Base-by-base conservation (phyloP, 2,888 invertebrate species). In the Lapara coniferarum region DNA sequence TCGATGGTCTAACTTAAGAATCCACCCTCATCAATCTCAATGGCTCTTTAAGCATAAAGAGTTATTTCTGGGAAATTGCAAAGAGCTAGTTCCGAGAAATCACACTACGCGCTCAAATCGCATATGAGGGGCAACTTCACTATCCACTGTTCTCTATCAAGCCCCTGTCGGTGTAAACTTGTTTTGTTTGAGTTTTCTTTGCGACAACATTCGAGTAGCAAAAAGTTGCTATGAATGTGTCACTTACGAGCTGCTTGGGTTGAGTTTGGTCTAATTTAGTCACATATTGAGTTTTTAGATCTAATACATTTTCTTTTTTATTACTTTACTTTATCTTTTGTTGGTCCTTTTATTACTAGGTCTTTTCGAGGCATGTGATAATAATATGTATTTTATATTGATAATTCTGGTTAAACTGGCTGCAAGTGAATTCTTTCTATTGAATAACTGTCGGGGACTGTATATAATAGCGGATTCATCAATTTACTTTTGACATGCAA, bases 1-100 rank as follows among this genome's bases (percentile, higher is more conserved):
- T 66, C 44, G 69, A 69, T 69, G 30, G 46, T 37, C 56, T 44
- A 66, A 69, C 58, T 66, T 37, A 16, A 66, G 51, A 58, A 66
- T 58, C 58, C 58, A 66, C 51, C 58, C 58, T 69, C 58, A 69
- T 66, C 69, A 66, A 66, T 66, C 69, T 57, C 52, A 46, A 52
- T 25, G 51, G 30, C 52, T 52, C 51, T 68, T 44, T 68, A 44
- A 66, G 66, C 49, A 57, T 56, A 66, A 68, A 66, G 57, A 68
- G 8, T 67, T 46, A 25, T 14, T 66, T 69, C 66, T 63, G 12
- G 25, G 69, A 69, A 69, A 69, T 74, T 73, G 63, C 63, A 16
- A 63, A 63, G 63, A 49, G 49, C 46, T 19, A 16, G 59, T 63
- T 63, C 63, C 19, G 19, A 63, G 63, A 63, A 63, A 19, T 46